Evolutionary conservation across 2,888 invertebrate species (phyloP), one percentile per base, ranked within the genome.

Genomic region (Automeris io): DNA sequence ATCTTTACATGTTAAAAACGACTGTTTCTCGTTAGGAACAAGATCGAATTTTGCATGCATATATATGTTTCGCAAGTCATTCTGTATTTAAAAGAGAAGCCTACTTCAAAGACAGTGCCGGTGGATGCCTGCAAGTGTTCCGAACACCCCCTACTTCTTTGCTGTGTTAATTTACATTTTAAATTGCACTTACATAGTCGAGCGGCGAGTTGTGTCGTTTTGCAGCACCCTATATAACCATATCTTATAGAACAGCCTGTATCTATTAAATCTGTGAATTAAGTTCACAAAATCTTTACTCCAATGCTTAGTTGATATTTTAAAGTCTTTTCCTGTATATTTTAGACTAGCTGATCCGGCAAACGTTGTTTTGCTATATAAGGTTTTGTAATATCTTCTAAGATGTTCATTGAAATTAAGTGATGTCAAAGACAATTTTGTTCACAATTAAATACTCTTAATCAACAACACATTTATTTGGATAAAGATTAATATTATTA

Each of bases 121-220:
- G 78, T 64, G 71, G 57, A 69, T 66, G 68, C 67, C 57, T 61
- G 57, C 65, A 57, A 69, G 71, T 68, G 77, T 69, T 59, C 55
- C 51, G 49, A 56, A 58, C 60, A 53, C 60, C 66, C 72, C 74
- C 71, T 59, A 72, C 74, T 87, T 87, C 87, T 87, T 87, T 87
- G 79, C 79, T 66, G 70, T 77, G 86, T 87, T 87, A 87, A 87
- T 87, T 87, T 87, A 87, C 87, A 87, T 87, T 87, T 87, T 87
- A 87, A 87, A 87, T 87, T 87, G 86, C 87, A 85, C 85, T 87
- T 83, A 82, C 80, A 85, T 85, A 76, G 82, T 76, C 69, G 67
- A 72, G 68, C 70, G 80, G 82, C 78, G 78, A 79, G 68, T 78
- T 71, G 70, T 61, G 62, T 70, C 73, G 82, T 78, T 80, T 76